Evolutionary conservation across 2,888 invertebrate species (phyloP).

Genomic region (Gastrophysa polygoni): DNA sequence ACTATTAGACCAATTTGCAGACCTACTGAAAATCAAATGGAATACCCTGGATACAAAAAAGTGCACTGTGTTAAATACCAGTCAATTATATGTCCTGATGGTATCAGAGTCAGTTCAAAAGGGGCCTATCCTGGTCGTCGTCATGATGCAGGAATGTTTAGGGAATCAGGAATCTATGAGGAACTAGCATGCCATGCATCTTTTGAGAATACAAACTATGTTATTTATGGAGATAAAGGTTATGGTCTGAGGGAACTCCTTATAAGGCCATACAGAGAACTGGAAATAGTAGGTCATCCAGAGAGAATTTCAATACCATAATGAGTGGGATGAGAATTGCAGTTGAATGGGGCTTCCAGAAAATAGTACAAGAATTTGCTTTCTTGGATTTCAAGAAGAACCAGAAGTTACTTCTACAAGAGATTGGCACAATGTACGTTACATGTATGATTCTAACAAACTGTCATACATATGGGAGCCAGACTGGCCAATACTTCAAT

Average conservation of each 20-base stretch:
- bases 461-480: constrained; percentile 25
- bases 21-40: background rate
- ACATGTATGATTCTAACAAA: constrained; percentile 28
- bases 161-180: constrained; percentile 12
- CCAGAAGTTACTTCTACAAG: constrained; percentile 30
- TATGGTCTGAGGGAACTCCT: constrained; percentile 12
- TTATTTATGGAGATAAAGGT: constrained; percentile 11
- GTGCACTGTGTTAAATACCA: constrained; percentile 11
- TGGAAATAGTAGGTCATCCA: constrained; percentile 20
- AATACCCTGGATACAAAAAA: constrained; percentile 14
- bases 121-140: constrained; percentile 20
- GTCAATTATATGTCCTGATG: constrained; percentile 32
- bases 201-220: constrained; percentile 6
- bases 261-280: constrained; percentile 3
- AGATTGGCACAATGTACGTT: constrained; percentile 24
- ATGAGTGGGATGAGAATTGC: constrained; percentile 26
- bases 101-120: constrained; percentile 29
- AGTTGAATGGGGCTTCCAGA: constrained; percentile 38
- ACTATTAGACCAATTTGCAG: constrained; percentile 15
- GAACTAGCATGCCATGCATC: background rate
- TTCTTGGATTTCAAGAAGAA: constrained; percentile 18
- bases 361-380: constrained; percentile 28
- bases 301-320: constrained; percentile 22
- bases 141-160: constrained; percentile 15
- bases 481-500: constrained; percentile 13